Percentiles rank a stretch among this genome's conserved stretches.
These are phyloP conservation scores for Drosophila seguyi DNA, from an alignment of 1,140 invertebrate species.

Conservation along the genomic window DNA sequence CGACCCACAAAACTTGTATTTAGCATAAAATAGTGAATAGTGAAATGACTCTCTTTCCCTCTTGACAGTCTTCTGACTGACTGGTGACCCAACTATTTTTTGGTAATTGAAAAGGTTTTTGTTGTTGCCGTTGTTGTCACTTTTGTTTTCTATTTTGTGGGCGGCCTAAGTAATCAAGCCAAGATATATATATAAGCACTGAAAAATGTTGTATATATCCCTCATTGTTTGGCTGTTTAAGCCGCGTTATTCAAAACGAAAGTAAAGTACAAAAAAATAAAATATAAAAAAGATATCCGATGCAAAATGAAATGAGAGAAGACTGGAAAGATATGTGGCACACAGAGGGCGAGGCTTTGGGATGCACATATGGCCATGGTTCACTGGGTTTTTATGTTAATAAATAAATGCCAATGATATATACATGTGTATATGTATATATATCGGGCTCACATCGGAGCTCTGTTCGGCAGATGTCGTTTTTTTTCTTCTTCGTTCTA, in stretches of 20 bases:
- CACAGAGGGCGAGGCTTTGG: slow-evolving; percentile 24
- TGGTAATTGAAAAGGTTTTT: slow-evolving; percentile 78
- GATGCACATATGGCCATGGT: slow-evolving; percentile 54
- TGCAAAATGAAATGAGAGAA: slow-evolving; percentile 55
- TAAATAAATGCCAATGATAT: too few species aligned
- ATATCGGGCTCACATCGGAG: slow-evolving; percentile 24
- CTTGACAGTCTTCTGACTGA: background rate
- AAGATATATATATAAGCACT: slow-evolving; percentile 35
- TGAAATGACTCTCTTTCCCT: background rate
- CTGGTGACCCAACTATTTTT: slow-evolving; percentile 66
- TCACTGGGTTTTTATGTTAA: slow-evolving; percentile 82
- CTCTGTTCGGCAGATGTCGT: slow-evolving; percentile 41
- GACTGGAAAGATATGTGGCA: slow-evolving; percentile 59
- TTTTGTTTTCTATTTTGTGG: slow-evolving; percentile 60
- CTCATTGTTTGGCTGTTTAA: slow-evolving; percentile 44
- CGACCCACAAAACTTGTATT: slow-evolving; percentile 51
- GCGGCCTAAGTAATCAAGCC: slow-evolving; percentile 76
- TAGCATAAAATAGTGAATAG: slow-evolving; percentile 32
- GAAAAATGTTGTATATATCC: background rate
- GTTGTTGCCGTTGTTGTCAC: slow-evolving; percentile 44
- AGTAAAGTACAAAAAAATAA: slow-evolving; percentile 41
- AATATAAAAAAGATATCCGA: slow-evolving; percentile 27
- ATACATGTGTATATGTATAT: background rate
- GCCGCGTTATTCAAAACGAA: slow-evolving; percentile 53
- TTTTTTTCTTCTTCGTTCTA: background rate